These are phyloP conservation scores for Ceratina australensis DNA, from an alignment of 1,140 invertebrate species.

Conservation along the genomic window DNA sequence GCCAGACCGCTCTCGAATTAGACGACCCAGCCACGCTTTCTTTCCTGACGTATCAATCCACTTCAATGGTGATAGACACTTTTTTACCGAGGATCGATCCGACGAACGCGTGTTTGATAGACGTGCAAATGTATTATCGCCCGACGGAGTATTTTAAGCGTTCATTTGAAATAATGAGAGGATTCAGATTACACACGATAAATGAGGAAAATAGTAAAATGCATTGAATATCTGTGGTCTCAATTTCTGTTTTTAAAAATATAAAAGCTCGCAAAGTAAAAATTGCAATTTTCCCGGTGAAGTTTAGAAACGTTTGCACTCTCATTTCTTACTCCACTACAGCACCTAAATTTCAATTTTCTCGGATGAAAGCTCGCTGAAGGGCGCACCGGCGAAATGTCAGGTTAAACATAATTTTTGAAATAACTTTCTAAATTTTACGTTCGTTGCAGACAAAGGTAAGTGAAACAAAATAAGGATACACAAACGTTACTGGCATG, in stretches of 20 bases:
- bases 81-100: too few relatives aligned
- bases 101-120: neutral
- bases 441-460: neutral
- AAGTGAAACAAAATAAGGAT: neutral
- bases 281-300: neutral
- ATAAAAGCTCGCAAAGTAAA: too few relatives aligned
- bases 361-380: too few relatives aligned
- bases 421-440: neutral
- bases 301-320: neutral
- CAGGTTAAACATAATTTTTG: neutral
- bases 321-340: neutral
- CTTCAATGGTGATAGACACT: neutral
- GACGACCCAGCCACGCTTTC: slow-evolving; percentile 36
- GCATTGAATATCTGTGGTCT: neutral
- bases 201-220: too few relatives aligned
- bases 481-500: too few relatives aligned
- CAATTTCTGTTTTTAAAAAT: too few relatives aligned
- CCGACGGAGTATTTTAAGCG: neutral
- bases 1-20: slow-evolving; percentile 54
- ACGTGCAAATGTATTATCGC: neutral
- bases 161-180: too few relatives aligned
- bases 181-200: too few relatives aligned
- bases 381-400: neutral
- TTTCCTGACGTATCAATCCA: slow-evolving; percentile 52
- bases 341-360: slow-evolving; percentile 5